Evolutionary conservation across 2,113 vertebrate species (phyloP), one percentile per base, ranked within the genome.

Genomic region (Pheucticus melanocephalus): DNA sequence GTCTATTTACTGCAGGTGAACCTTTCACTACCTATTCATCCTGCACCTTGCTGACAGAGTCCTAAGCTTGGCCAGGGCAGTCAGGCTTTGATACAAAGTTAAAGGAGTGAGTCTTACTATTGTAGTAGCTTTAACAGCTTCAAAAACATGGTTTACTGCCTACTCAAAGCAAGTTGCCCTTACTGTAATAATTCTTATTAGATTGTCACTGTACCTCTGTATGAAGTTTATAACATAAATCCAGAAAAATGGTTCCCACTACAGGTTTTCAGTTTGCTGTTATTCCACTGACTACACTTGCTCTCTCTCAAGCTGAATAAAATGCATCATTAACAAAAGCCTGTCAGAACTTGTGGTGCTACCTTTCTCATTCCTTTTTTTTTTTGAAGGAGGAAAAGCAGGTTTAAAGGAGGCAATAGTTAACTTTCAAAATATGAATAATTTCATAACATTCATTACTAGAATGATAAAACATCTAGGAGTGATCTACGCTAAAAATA

Each of bases 331-430:
- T 87, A 97, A 86, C 44, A 79, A 85, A 95, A 72, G 54, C 86
- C 45, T 95, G 94, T 72, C 88, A 80, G 66, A 91, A 95, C 91
- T 85, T 87, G 92, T n/a, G 35, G 65, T 42, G 40, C n/a, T 85
- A 71, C 59, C 47, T 80, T 51, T 84, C 65, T 88, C 40, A 51
- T 53, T 81, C 15, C 15, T 16, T 39, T 64, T 54, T 56, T 86
- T 63, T 39, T 39, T 39, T 39, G 5, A 94, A 82, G 23, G 56
- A 91, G 37, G 70, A 95, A 91, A 91, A 91, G 57, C 69, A 94
- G 61, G 64, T 88, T 91, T 84, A 63, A 86, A 78, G 50, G 59
- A 79, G 20, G 35, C 16, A 94, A 88, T 8, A 77, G 57, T 65
- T 85, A 71, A 81, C 51, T 78, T 69, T 18, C n/a, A n/a, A 48